Conservation (phyloP, 1,140 invertebrate genomes). For the Drosophila rufa region DNA sequence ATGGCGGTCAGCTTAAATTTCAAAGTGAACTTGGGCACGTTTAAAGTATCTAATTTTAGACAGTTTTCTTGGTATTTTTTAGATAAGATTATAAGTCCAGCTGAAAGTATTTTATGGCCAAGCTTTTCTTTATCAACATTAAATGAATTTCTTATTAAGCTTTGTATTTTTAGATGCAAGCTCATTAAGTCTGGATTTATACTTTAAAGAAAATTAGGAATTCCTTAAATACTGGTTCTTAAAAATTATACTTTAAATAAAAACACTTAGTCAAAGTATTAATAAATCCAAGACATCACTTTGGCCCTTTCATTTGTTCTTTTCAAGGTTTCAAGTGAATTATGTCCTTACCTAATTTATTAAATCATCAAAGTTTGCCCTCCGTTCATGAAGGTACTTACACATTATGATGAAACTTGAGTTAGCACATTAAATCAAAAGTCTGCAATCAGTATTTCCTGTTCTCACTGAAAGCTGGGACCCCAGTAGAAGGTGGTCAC, state of each 20-base stretch:
- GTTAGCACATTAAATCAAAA: background rate
- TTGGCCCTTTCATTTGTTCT: background rate
- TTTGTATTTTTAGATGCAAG: background rate
- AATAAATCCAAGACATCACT: background rate
- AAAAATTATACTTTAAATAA: background rate
- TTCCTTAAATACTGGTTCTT: background rate
- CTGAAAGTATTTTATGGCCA: background rate
- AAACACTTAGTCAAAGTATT: background rate
- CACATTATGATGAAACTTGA: background rate
- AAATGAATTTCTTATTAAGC: background rate
- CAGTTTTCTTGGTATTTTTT: background rate
- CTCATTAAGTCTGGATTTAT: background rate
- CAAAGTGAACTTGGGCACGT: conserved; percentile 8
- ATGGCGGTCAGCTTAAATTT: background rate
- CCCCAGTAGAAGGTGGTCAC: background rate
- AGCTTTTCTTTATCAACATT: background rate
- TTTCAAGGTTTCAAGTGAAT: background rate
- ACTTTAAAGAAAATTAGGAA: background rate
- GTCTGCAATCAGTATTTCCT: conserved; percentile 7
- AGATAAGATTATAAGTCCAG: background rate
- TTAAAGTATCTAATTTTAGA: conserved; percentile 2
- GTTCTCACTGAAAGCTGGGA: background rate
- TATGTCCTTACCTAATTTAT: background rate
- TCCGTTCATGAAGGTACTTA: background rate
- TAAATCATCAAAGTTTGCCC: background rate